phyloP scores from a whole-genome alignment of 2,888 invertebrate species.

The Hirudinaria manillensis region DNA sequence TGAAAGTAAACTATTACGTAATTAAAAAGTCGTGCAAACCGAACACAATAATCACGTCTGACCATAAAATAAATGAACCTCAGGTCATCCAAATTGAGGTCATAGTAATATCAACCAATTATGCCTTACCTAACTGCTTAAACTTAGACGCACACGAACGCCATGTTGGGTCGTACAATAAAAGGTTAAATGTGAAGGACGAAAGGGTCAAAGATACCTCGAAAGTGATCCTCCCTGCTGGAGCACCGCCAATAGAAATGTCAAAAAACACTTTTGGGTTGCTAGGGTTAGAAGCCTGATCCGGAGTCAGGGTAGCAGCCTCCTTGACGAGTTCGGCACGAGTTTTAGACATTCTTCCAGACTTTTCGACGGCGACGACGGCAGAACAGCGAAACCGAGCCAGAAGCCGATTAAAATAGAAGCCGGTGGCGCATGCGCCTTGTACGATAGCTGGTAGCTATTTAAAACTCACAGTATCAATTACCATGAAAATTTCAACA shows the following conservation, averaged over 20 bases:
- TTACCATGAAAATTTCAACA: too few relatives aligned
- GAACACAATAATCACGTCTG: too few relatives aligned
- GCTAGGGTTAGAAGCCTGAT: conserved; percentile 28
- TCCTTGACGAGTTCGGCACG: conserved; percentile 27
- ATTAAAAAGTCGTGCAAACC: too few relatives aligned
- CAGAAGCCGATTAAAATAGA: conserved; percentile 4
- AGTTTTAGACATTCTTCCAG: conserved; percentile 21
- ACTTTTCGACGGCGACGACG: not conserved
- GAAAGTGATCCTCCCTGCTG: conserved; percentile 77
- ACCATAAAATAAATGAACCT: too few relatives aligned
- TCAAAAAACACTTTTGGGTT: conserved; percentile 71
- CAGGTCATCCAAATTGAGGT: too few relatives aligned
- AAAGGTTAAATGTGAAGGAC: conserved; percentile 26
- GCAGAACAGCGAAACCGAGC: too few relatives aligned
- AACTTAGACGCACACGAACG: too few relatives aligned
- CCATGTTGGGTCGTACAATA: not conserved
- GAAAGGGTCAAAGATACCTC: conserved; percentile 62
- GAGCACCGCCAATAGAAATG: conserved; percentile 71
- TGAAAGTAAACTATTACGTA: too few relatives aligned
- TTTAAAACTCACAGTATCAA: too few relatives aligned
- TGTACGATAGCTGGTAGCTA: not conserved
- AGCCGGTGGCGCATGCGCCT: not conserved
- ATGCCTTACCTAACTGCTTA: too few relatives aligned
- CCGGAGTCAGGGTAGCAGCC: conserved; percentile 29
- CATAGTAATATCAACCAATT: too few relatives aligned